These are phyloP conservation scores for Chrysaora quinquecirrha DNA, from an alignment of 30 jellyfish, hydroid and myxozoan species.

Conservation along the genomic window DNA sequence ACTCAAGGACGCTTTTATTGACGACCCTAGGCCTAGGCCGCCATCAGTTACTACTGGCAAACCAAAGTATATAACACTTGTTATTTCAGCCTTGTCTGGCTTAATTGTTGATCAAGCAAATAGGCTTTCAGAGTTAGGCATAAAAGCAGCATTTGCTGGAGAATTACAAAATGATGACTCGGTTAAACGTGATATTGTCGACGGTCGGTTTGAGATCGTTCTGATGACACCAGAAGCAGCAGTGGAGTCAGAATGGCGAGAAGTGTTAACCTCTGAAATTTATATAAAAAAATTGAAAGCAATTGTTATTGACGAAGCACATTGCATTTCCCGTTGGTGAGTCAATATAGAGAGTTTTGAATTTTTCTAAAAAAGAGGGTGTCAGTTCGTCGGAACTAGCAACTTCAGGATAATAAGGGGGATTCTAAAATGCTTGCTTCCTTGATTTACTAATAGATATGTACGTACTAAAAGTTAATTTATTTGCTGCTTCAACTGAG, in stretches of 20 bases:
- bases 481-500: no score
- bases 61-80: background rate
- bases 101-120: background rate
- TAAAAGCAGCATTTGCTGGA: slow-evolving; percentile 14
- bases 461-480: no score
- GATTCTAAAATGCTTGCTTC: no score
- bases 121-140: background rate
- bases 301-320: background rate
- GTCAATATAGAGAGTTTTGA: no score
- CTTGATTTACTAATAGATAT: no score
- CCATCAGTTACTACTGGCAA: no score
- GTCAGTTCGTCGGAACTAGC: no score
- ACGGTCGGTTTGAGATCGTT: background rate
- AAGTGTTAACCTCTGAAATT: background rate
- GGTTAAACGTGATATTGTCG: background rate
- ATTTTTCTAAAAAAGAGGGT: no score
- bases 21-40: background rate
- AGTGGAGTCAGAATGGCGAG: background rate
- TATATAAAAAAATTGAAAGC: background rate
- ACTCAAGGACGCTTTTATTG: background rate
- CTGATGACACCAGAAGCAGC: slow-evolving; percentile 1
- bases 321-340: background rate
- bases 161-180: background rate
- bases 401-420: no score
- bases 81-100: background rate